Evolutionary conservation across 2,797 vertebrate species (phyloP).

Genomic region (Gymnopithys bicolor): DNA sequence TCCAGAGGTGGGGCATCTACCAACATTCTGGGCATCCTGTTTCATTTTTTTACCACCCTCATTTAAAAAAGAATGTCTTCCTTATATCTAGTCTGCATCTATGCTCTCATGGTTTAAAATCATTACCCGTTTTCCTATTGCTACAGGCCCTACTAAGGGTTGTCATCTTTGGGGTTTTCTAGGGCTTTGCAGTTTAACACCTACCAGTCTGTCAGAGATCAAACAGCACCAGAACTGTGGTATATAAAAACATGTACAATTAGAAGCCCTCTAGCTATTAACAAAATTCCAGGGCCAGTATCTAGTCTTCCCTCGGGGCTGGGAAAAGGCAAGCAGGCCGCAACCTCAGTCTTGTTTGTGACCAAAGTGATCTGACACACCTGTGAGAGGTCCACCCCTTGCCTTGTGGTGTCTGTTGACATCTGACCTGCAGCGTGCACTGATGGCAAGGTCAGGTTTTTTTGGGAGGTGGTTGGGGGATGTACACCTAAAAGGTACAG

Average conservation of each 20-base stretch:
- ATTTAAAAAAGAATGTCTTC: background rate
- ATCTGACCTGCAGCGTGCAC: fast-evolving
- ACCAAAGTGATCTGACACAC: background rate
- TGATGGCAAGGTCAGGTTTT: background rate
- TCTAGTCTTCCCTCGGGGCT: background rate
- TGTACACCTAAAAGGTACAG: background rate
- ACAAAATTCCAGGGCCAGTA: background rate
- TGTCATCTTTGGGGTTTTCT: background rate
- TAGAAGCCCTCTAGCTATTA: background rate
- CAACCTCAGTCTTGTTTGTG: background rate
- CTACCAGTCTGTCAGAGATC: background rate
- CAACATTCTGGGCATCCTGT: background rate
- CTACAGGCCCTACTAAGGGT: background rate
- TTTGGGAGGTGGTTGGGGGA: background rate
- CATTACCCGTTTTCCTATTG: background rate
- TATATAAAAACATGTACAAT: background rate
- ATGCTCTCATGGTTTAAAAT: background rate
- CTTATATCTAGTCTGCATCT: background rate
- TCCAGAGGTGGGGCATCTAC: background rate
- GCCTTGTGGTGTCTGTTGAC: background rate
- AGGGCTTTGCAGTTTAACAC: background rate
- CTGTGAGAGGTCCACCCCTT: background rate
- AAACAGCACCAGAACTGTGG: background rate
- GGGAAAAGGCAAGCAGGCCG: background rate
- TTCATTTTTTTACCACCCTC: background rate